These are phyloP conservation scores for Podargus strigoides DNA, from an alignment of 2,797 vertebrate genomes.

Conservation along the genomic window DNA sequence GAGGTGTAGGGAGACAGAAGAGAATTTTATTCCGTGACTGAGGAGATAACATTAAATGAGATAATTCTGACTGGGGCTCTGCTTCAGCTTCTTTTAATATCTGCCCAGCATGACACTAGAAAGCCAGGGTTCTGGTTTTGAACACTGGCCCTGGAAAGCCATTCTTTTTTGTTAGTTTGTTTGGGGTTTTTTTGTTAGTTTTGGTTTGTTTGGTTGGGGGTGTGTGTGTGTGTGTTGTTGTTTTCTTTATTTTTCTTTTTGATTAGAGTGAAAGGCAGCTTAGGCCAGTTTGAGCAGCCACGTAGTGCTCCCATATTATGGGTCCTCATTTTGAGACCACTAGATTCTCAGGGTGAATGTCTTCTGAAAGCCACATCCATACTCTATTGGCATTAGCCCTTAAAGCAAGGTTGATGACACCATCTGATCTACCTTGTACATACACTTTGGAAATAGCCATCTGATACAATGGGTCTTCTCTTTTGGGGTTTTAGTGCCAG, in stretches of 20 bases:
- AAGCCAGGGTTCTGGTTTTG: neutral
- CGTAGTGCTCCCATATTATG: rapidly evolving
- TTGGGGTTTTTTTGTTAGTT: too few species aligned
- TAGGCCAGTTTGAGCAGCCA: neutral
- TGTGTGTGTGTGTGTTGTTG: too few species aligned
- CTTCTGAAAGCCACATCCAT: neutral
- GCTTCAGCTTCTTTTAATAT: neutral
- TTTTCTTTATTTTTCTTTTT: neutral
- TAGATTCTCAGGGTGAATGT: neutral
- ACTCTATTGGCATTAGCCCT: neutral
- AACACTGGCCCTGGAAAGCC: neutral
- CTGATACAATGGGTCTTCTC: neutral
- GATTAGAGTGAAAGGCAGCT: neutral
- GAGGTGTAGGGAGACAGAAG: neutral
- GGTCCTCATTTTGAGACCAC: neutral
- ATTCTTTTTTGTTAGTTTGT: too few species aligned
- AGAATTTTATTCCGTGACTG: neutral
- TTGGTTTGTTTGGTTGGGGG: too few species aligned
- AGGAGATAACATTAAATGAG: neutral
- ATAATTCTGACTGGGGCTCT: neutral
- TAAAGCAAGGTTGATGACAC: neutral
- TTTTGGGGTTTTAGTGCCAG: neutral
- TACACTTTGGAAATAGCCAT: neutral
- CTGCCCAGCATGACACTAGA: neutral
- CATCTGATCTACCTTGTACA: neutral